Evolutionary conservation across 1,140 invertebrate species (phyloP).

Genomic region (Pantala flavescens): DNA sequence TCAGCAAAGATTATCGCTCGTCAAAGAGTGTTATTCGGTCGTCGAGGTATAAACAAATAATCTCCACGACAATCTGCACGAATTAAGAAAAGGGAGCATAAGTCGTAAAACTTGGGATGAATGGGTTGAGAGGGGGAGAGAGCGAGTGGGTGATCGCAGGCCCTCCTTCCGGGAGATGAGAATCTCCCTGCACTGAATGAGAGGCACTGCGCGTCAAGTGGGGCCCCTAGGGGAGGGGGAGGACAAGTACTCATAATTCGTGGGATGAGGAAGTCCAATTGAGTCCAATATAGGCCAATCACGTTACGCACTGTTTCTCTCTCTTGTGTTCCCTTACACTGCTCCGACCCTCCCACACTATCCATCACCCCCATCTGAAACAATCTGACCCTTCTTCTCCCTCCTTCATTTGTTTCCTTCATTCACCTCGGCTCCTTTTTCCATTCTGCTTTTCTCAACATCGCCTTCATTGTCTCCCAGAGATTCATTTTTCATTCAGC

Average conservation of each 20-base stretch:
- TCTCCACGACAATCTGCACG: too few species aligned
- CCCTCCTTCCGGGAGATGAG: background rate
- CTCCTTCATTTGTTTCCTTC: background rate
- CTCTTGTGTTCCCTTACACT: background rate
- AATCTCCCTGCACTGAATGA: background rate
- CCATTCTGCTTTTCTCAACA: background rate
- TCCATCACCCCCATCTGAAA: background rate
- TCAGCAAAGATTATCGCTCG: too few species aligned
- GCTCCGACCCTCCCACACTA: background rate
- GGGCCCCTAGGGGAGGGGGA: background rate
- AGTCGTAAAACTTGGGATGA: background rate
- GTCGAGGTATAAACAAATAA: too few species aligned
- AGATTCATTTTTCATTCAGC: background rate
- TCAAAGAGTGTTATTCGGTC: too few species aligned
- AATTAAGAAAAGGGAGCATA: too few species aligned
- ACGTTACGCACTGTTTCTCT: conserved; percentile 1
- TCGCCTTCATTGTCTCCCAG: background rate
- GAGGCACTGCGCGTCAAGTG: background rate
- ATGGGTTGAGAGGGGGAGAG: background rate
- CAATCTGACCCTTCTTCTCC: background rate
- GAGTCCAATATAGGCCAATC: conserved; percentile 8
- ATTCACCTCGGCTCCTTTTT: background rate
- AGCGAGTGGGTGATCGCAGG: background rate
- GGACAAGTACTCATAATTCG: conserved; percentile 9
- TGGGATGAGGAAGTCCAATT: conserved; percentile 8